phyloP scores from a whole-genome alignment of 2,113 vertebrate species.

The Microcebus griseorufus region DNA sequence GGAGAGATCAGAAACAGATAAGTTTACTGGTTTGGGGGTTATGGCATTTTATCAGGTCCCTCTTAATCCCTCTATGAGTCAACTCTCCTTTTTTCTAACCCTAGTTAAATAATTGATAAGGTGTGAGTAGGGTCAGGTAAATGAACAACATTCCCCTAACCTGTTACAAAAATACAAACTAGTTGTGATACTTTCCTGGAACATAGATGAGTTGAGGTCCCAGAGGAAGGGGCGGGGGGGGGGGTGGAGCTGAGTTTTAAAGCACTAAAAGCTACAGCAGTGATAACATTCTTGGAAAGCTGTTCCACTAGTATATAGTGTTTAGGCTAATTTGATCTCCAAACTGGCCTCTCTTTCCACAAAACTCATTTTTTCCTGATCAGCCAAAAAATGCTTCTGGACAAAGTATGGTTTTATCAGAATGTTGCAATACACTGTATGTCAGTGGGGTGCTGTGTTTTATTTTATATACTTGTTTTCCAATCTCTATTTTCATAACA shows the following conservation, averaged over 20 bases:
- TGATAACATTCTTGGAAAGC: background rate
- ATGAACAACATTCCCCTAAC: background rate
- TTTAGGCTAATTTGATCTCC: background rate
- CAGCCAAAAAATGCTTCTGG: background rate
- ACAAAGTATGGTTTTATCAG: background rate
- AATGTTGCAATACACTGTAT: background rate
- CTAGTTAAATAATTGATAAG: background rate
- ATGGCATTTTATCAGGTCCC: background rate
- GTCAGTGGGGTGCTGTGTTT: background rate
- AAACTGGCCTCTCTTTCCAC: background rate
- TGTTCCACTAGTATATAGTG: background rate
- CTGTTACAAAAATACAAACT: background rate
- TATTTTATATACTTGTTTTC: background rate
- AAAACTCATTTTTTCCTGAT: background rate
- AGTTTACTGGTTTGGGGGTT: background rate
- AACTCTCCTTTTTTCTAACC: background rate
- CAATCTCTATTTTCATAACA: background rate
- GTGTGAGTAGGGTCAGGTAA: rapidly evolving
- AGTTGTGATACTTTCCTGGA: background rate
- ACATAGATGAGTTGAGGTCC: background rate
- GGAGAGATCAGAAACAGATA: background rate
- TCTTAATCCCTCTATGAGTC: background rate
- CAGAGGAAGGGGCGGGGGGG: background rate
- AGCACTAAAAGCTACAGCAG: background rate
- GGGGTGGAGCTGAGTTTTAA: background rate